These are phyloP conservation scores for Helarctos malayanus DNA, from an alignment of 2,797 vertebrate genomes.

Conservation along the genomic window DNA sequence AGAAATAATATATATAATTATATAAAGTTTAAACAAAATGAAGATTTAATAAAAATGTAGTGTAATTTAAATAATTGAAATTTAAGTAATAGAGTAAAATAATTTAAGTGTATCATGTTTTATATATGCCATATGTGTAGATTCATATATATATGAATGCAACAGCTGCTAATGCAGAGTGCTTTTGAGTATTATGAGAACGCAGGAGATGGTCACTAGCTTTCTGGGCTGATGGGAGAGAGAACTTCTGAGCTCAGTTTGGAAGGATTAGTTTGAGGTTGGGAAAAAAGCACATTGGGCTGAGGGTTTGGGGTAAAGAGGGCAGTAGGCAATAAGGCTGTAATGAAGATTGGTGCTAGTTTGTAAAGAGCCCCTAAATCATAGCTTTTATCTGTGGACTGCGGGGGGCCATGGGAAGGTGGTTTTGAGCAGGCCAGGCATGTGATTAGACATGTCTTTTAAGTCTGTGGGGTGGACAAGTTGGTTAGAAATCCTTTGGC, in stretches of 20 bases:
- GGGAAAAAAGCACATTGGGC: too few relatives aligned
- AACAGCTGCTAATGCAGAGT: not conserved
- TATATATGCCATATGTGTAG: not conserved
- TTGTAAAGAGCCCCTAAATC: not conserved
- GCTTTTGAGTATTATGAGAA: not conserved
- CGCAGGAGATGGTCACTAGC: not conserved
- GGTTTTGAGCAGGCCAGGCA: not conserved
- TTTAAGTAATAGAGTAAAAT: conserved; percentile 17
- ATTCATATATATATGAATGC: not conserved
- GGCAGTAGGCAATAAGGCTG: not conserved
- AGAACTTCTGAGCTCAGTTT: not conserved
- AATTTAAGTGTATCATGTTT: conserved; percentile 21
- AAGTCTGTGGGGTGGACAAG: not conserved
- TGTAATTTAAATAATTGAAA: not conserved
- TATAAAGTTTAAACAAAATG: conserved; percentile 1
- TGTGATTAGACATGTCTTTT: not conserved
- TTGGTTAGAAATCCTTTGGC: conserved; percentile 22
- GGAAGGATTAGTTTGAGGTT: not conserved
- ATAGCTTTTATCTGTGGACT: not conserved
- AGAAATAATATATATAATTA: not conserved
- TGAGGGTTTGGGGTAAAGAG: not conserved
- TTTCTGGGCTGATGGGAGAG: not conserved
- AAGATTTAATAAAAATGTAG: not conserved
- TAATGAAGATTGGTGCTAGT: not conserved
- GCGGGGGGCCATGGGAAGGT: not conserved